Evolutionary conservation across 2,797 vertebrate genomes (phyloP).

Genomic region (Malurus splendens): DNA sequence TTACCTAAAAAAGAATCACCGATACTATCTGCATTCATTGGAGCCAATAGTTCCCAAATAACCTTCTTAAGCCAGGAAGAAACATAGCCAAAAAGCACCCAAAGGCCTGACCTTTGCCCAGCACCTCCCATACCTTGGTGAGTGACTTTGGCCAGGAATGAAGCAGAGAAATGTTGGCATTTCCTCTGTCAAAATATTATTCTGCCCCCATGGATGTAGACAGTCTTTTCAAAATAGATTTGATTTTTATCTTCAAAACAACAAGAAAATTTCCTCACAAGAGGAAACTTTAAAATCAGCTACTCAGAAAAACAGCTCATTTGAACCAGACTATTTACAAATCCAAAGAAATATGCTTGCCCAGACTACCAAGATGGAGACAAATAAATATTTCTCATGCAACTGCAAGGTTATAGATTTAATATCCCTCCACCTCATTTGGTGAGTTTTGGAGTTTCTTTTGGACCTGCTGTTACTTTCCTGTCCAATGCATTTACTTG

Average conservation of each 20-base stretch:
- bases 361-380: conserved; percentile 1
- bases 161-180: conserved; percentile 38
- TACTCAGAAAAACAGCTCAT: conserved; percentile 6
- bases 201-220: conserved; percentile 32
- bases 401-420: neutral
- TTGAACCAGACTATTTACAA: conserved; percentile 32
- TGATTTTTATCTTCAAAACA: conserved; percentile 54
- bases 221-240: conserved; percentile 41
- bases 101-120: conserved; percentile 5
- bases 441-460: neutral
- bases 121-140: conserved; percentile 34
- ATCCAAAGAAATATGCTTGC: conserved; percentile 22
- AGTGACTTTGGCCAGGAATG: conserved; percentile 12
- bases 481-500: neutral
- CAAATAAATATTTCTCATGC: conserved; percentile 13
- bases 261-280: conserved; percentile 45
- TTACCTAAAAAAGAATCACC: neutral
- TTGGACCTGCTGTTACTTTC: neutral
- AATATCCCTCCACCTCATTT: neutral
- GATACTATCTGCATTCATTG: neutral
- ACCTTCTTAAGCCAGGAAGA: neutral
- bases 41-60: conserved; percentile 7
- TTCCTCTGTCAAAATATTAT: conserved; percentile 57
- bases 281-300: conserved; percentile 32
- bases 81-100: neutral